Evolutionary conservation across 2,113 vertebrate genomes (phyloP).

Genomic region (Phodopus roborovskii): DNA sequence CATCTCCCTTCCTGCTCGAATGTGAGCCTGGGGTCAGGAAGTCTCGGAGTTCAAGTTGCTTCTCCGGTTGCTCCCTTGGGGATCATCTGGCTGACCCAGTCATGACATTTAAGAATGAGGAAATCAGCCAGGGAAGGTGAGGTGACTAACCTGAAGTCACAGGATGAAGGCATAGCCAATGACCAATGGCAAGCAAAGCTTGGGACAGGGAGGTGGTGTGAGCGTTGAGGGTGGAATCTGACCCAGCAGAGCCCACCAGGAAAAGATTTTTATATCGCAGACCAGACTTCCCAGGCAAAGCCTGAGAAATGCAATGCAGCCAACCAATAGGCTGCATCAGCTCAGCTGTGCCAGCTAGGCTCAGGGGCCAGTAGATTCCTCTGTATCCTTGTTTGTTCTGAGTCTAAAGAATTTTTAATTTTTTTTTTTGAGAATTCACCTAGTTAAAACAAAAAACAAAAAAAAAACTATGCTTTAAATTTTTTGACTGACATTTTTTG

Average conservation of each 20-base stretch:
- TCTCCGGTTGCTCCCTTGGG: conserved; percentile 62
- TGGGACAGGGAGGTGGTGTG: too few species aligned
- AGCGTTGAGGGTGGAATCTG: rapidly evolving
- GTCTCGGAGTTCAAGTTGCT: background rate
- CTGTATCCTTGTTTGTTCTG: background rate
- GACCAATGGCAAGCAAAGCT: background rate
- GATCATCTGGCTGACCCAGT: conserved; percentile 3
- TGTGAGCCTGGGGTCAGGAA: background rate
- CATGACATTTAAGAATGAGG: background rate
- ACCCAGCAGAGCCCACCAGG: background rate
- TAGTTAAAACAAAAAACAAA: conserved; percentile 63
- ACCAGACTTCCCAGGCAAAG: background rate
- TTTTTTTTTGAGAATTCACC: conserved; percentile 78
- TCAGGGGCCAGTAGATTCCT: background rate
- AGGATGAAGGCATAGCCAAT: background rate
- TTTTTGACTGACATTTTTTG: conserved; percentile 78
- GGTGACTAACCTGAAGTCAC: conserved; percentile 39
- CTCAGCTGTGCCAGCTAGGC: background rate
- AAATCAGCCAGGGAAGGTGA: conserved; percentile 38
- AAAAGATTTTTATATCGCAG: background rate
- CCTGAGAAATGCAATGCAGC: background rate
- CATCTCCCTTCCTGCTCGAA: background rate
- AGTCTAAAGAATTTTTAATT: conserved; percentile 80
- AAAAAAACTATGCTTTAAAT: conserved; percentile 77
- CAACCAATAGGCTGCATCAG: background rate